Conservation (phyloP, 1,140 invertebrate species). For the Melitaea cinxia region DNA sequence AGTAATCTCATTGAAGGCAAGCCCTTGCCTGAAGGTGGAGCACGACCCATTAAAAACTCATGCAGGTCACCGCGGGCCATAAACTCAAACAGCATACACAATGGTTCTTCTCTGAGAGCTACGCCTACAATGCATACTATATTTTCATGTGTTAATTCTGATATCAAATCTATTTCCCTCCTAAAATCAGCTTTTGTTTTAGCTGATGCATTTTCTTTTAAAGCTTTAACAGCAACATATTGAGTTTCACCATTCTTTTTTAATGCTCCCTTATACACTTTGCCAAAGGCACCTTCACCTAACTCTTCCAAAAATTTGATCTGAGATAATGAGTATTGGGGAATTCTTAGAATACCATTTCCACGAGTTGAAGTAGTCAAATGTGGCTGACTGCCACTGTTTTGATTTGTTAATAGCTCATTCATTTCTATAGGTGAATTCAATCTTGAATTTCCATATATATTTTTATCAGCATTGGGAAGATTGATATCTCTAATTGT, state of each 20-base stretch:
- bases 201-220: constrained; percentile 95
- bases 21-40: constrained; percentile 88
- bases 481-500: constrained; percentile 86
- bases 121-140: constrained; percentile 97
- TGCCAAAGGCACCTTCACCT: constrained; percentile 98
- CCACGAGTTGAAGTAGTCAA: constrained; percentile 81
- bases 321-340: constrained; percentile 88
- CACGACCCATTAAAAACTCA: constrained; percentile 95
- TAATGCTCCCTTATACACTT: constrained; percentile 97
- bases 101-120: constrained; percentile 93
- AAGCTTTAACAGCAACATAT: constrained; percentile 95
- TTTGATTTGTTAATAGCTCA: constrained; percentile 85
- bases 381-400: constrained; percentile 75
- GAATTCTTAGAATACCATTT: constrained; percentile 83
- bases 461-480: constrained; percentile 89
- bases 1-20: constrained; percentile 82
- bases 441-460: constrained; percentile 86
- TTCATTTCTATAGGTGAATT: constrained; percentile 90
- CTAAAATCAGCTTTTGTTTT: constrained; percentile 96
- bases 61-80: constrained; percentile 97
- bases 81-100: constrained; percentile 98
- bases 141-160: constrained; percentile 96
- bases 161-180: constrained; percentile 95
- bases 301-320: constrained; percentile 96
- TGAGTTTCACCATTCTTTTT: constrained; percentile 85